Percentiles rank a stretch among this genome's conserved stretches.
Conservation (phyloP, 2,888 invertebrate species). For the Furcula furcula region DNA sequence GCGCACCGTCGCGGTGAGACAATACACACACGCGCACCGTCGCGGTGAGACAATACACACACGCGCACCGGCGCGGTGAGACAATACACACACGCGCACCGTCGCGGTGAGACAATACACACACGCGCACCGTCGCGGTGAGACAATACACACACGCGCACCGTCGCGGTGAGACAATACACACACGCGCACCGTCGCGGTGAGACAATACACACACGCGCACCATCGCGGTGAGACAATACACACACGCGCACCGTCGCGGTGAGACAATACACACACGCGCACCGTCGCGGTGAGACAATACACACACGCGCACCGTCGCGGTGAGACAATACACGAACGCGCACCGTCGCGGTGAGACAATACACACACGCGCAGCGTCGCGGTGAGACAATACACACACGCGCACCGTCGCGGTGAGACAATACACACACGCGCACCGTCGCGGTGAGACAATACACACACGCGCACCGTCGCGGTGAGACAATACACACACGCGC, state of each 20-base stretch:
- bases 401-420: constrained; percentile 7
- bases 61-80: no score
- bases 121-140: constrained; percentile 25
- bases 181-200: constrained; percentile 60
- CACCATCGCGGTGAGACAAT: constrained; percentile 49
- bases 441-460: constrained; percentile 20
- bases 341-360: constrained; percentile 48
- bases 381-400: no score
- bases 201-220: constrained; percentile 5
- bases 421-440: no score
- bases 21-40: no score
- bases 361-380: constrained; percentile 19
- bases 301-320: constrained; percentile 3
- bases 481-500: constrained; percentile 4
- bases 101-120: constrained; percentile 13
- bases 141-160: constrained; percentile 66
- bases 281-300: constrained; percentile 45
- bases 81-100: constrained; percentile 73
- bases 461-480: constrained; percentile 59
- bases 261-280: no score
- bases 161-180: constrained; percentile 22
- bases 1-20: no score
- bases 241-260: constrained; percentile 56
- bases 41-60: no score
- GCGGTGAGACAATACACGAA: constrained; percentile 60